Evolutionary conservation across 2,113 vertebrate genomes (phyloP), one percentile per base, ranked within the genome.

Genomic region (Progne subis): DNA sequence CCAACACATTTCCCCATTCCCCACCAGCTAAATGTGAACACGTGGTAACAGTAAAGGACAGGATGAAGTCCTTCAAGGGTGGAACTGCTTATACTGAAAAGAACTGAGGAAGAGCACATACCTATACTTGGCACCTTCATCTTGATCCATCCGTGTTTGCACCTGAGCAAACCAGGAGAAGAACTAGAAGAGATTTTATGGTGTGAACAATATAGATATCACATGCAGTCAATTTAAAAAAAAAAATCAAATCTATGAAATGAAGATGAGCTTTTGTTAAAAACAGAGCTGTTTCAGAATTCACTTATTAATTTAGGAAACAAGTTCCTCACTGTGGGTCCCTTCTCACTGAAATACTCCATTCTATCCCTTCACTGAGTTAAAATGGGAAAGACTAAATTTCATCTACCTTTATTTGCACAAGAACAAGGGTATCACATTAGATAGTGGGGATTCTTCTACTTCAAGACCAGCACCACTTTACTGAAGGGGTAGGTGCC

Each of bases 101-200:
- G 43, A 91, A 90, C 52, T 25, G 59, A 87, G 60, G 80, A 81
- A 82, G 78, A 91, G 60, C 59, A 97, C 88, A 0, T 98, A 99
- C 99, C 99, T 99, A 91, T 99, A 99, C 94, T 99, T 99, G 47
- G 97, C 97, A 74, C 97, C 99, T 97, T 99, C 99, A 80, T 99
- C 99, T 96, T 99, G 99, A 97, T 99, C 99, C 99, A 99, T 99
- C 94, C 98, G 98, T 57, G 97, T 96, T 90, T 99, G 99, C 46
- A 99, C 97, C 89, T 99, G 99, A 90, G 99, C 99, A 98, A 99
- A 99, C 99, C 99, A 99, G 49, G 99, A 98, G 91, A 99, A 99
- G 96, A 99, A 99, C 99, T 99, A 95, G 86, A 98, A 98, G 96
- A 97, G 71, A 96, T 82, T 65, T 96, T 70, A 80, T 85, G 55